phyloP scores from a whole-genome alignment of 2,888 invertebrate genomes.

The Lasioglossum marginatum region DNA sequence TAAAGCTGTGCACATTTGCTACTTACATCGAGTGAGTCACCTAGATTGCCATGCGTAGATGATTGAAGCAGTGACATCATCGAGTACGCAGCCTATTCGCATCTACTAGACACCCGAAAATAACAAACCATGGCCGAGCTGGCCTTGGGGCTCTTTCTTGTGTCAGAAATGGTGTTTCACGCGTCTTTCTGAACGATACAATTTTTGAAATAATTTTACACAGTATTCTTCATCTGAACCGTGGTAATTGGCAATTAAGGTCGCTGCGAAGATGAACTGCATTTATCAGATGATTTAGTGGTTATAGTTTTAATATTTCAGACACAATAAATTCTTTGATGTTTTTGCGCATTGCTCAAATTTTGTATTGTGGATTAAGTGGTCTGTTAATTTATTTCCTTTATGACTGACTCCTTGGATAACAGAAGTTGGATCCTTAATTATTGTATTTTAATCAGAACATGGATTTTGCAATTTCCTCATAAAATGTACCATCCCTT shows the following conservation, averaged over 20 bases:
- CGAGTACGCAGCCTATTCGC: conserved; percentile 19
- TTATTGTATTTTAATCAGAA: neutral
- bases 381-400: neutral
- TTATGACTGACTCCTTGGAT: neutral
- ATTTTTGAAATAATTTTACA: neutral
- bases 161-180: neutral
- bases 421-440: neutral
- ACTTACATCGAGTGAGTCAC: conserved; percentile 7
- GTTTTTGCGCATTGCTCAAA: no score
- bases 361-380: neutral
- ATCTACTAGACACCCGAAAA: conserved; percentile 23
- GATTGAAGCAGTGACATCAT: conserved; percentile 39
- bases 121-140: conserved; percentile 10
- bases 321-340: neutral
- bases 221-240: neutral
- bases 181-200: neutral
- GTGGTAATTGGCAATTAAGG: neutral
- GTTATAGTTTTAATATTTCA: neutral
- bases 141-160: neutral
- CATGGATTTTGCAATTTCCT: no score
- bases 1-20: neutral
- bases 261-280: no score
- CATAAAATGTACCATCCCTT: neutral
- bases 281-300: neutral
- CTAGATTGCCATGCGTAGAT: conserved; percentile 5